A percentile compares a stretch with the other conserved stretches of the same genome.
These are phyloP conservation scores for Bos indicus DNA, from an alignment of 2,113 vertebrate genomes.

Conservation along the genomic window DNA sequence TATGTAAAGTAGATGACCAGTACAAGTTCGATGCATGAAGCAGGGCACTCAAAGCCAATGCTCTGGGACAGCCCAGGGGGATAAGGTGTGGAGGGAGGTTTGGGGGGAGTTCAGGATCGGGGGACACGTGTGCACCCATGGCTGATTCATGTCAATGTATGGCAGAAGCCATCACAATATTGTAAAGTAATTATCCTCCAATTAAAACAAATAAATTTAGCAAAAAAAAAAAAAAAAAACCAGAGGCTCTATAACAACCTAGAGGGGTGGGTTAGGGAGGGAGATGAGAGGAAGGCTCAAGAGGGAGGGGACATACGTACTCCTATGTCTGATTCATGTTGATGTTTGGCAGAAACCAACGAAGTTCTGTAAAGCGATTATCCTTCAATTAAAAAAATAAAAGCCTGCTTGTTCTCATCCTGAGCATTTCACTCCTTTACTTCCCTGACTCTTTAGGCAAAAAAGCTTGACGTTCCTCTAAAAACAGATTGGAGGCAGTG, in stretches of 20 bases:
- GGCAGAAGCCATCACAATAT: not conserved
- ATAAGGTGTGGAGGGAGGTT: not conserved
- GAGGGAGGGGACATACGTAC: not conserved
- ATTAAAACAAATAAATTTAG: not conserved
- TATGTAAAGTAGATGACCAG: not conserved
- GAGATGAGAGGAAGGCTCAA: not conserved
- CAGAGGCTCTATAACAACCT: not conserved
- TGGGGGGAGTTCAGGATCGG: rapidly evolving
- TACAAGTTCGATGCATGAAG: not conserved
- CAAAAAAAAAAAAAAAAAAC: rapidly evolving
- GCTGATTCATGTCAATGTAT: not conserved
- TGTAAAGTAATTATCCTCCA: not conserved
- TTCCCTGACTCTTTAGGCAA: not conserved
- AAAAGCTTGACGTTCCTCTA: not conserved
- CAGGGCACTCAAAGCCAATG: not conserved
- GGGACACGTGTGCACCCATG: not conserved
- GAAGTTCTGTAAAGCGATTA: not conserved
- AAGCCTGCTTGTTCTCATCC: not conserved
- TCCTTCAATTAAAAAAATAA: not conserved
- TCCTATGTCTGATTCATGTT: not conserved
- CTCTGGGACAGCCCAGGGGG: not conserved
- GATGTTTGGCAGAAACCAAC: not conserved
- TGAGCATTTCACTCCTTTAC: not conserved
- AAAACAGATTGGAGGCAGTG: not conserved
- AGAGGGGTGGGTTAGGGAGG: not conserved